Base-by-base conservation (phyloP, 2,888 invertebrate species). In the Lepetodrilus schrolli region DNA sequence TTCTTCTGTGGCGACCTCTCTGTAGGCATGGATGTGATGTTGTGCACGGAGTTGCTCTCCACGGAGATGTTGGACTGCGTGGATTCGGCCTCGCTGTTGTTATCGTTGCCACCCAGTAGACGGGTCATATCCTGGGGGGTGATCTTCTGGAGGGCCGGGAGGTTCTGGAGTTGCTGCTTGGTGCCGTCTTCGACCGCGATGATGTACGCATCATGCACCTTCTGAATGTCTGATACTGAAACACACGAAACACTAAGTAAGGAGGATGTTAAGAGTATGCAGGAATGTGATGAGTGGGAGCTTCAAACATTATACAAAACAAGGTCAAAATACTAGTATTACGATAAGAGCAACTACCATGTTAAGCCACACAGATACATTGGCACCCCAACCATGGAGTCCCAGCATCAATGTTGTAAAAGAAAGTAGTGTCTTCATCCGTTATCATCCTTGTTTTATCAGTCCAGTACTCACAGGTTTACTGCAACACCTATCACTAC, bases 111-210 rank as follows among this genome's bases (percentile, higher is more conserved):
- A 34, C 36, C 58, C 5, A 79, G 78, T 30, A 96, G 93, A 92
- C 95, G 95, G 90, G 95, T 95, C 94, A 96, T 96, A 92, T 96
- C 96, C 91, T 96, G 95, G 76, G 97, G 96, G 86, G 95, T 96
- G 92, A 97, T 95, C 87, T 95, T 94, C 92, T 96, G 96, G 92
- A 96, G 94, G 83, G 96, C 96, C 79, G 72, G 34, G 89, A 97
- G 93, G 89, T 95, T 94, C 93, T 97, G 96, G 91, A 98, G 93
- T 88, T 96, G 94, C 92, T 96, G 96, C 87, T 95, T 93, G 48
- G 92, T 96, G 93, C 96, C 96, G 92, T 97, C 96, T 93, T 98
- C 97, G 91, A 98, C 96, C 83, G 97, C 97, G 92, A 98, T 97
- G 93, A 98, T 96, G 93, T 97, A 98, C 83, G 97, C 97, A 95